Evolutionary conservation across 1,140 invertebrate genomes (phyloP).

Genomic region (Drosophila grimshawi): DNA sequence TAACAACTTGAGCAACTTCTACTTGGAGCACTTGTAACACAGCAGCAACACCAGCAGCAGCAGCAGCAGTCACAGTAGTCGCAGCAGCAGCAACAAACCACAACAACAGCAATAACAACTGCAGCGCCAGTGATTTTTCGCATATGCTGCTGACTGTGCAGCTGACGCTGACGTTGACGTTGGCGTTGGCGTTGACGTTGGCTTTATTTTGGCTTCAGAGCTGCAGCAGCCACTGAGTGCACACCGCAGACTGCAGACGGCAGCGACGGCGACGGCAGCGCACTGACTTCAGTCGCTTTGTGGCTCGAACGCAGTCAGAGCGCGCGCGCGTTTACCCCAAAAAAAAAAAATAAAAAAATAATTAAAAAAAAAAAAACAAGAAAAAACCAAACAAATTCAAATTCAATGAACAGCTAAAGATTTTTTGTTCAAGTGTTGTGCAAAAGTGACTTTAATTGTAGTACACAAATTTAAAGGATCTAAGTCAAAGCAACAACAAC

Average conservation of each 20-base stretch:
- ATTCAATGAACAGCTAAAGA: neutral
- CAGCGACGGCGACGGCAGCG: conserved; percentile 32
- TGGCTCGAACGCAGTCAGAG: conserved; percentile 49
- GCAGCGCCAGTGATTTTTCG: conserved; percentile 51
- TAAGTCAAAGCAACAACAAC: conserved; percentile 1
- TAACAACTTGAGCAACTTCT: conserved; percentile 24
- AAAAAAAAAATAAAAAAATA: conserved; percentile 7
- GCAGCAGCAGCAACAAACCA: neutral
- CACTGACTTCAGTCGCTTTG: conserved; percentile 42
- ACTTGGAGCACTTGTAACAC: conserved; percentile 34
- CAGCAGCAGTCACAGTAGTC: neutral
- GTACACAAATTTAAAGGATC: conserved; percentile 15
- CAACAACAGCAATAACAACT: conserved; percentile 40
- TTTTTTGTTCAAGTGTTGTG: conserved; percentile 37
- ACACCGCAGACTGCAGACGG: conserved; percentile 19
- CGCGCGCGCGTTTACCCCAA: conserved; percentile 34
- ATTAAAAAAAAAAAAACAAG: neutral
- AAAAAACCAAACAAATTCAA: neutral
- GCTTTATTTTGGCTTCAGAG: conserved; percentile 60
- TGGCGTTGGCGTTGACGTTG: conserved; percentile 57
- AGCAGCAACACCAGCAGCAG: neutral
- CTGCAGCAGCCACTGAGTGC: conserved; percentile 45
- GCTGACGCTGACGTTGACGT: conserved; percentile 47
- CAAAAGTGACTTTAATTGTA: conserved; percentile 13
- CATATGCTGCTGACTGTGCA: conserved; percentile 51